Base-by-base conservation (phyloP, 1,140 invertebrate species). In the Pogonomyrmex barbatus region DNA sequence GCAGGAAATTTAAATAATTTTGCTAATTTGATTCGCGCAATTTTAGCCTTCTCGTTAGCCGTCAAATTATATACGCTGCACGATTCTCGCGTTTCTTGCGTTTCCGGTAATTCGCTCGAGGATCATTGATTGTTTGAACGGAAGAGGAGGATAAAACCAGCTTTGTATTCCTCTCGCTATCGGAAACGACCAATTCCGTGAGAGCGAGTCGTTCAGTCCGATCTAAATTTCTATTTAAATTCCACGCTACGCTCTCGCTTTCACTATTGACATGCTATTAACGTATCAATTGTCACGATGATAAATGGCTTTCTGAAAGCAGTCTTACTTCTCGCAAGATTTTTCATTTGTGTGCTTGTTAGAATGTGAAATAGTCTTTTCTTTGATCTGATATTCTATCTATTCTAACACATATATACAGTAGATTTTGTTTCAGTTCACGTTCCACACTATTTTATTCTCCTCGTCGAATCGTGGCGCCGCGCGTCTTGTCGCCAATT, bases 1-100 rank as follows among this genome's bases (percentile, higher is more conserved):
- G 58, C 79, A 81, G 75, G 60, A 85, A 88, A 81, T 81, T 88
- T 73, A 60, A 89, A 85, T 76, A 68, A 89, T 86, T 75, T 71
- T 52, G 30, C 58, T 52, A 56, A 87, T 85, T 71, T 68, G 50
- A 77, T 62, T 68, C 10, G 79, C 68, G 45, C 24, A 33, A 24
- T 24, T 24, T 24, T 12, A 8, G 6, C 24, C 24, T 68, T 10
- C 30, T 68, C 86, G 56, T 81, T 84, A 70, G 24, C 10, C 33
- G 65, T 9, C 17, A 75, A 76, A 87, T 68, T 33, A 50, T 56
- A 39, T 14, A 45, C 14, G 62, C 45, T 12, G 47, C 12, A 60
- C 24, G 12, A 47, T 47, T 33, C 36, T 30, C 42, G 10, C 9
- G 62, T 68, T 75, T 56, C 67, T 75, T 67, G 24, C n/a, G 3